Percentiles rank a stretch among this genome's conserved stretches.
Evolutionary conservation across 1,140 invertebrate genomes (phyloP).

Genomic region (Radopholus similis): DNA sequence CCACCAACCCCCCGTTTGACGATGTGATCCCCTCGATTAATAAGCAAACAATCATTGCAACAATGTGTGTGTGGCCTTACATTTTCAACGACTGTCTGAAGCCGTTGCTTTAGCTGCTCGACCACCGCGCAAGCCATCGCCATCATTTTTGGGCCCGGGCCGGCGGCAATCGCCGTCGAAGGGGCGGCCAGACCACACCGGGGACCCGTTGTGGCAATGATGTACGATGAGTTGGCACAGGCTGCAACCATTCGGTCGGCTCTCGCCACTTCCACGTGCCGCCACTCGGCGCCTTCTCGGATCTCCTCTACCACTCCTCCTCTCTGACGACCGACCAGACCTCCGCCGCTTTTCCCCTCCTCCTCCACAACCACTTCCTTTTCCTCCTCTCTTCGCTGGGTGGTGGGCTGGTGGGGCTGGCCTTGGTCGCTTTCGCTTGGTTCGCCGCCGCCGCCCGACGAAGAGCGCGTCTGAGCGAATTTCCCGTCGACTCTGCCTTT

Average conservation of each 20-base stretch:
- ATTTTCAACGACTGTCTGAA: slow-evolving; percentile 25
- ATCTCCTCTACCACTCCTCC: slow-evolving; percentile 7
- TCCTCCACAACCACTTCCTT: neutral
- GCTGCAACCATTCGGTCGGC: neutral
- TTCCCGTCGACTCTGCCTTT: too few species aligned
- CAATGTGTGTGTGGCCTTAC: slow-evolving; percentile 25
- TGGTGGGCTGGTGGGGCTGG: neutral
- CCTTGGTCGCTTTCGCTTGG: neutral
- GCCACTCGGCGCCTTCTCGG: neutral
- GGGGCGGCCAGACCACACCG: neutral
- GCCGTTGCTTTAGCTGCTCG: slow-evolving; percentile 34
- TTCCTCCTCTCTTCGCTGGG: neutral
- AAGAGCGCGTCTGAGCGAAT: neutral
- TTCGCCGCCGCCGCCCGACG: slow-evolving; percentile 13
- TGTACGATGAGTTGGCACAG: slow-evolving; percentile 7
- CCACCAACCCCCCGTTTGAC: neutral
- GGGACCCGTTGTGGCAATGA: neutral
- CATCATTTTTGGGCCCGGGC: slow-evolving; percentile 1
- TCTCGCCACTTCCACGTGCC: too few species aligned
- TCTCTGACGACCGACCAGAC: neutral
- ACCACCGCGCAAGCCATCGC: slow-evolving; percentile 19
- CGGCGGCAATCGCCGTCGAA: neutral
- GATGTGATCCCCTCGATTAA: too few species aligned
- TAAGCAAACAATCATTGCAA: neutral
- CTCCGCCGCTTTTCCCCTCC: neutral